Percentiles rank a stretch among this genome's conserved stretches.
Conservation (phyloP, 2,888 invertebrate species). For the Andrena praecox region DNA sequence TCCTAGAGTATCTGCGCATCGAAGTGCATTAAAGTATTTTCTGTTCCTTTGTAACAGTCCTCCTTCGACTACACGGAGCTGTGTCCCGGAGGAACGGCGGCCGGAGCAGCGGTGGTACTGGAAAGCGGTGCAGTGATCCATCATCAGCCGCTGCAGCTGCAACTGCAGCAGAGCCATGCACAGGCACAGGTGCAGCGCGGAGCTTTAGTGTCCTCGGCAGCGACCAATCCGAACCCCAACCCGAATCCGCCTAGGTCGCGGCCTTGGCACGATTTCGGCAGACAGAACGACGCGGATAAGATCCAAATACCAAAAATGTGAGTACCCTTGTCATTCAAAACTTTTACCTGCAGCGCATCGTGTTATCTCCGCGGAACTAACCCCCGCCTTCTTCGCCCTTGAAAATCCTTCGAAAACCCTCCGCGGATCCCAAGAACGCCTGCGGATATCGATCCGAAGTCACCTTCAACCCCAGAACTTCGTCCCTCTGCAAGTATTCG, state of each 20-base stretch:
- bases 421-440: too few relatives aligned
- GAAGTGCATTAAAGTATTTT: background rate
- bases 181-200: constrained; percentile 87
- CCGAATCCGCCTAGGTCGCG: constrained; percentile 88
- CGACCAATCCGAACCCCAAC: constrained; percentile 80
- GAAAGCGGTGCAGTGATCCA: constrained; percentile 86
- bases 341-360: too few relatives aligned
- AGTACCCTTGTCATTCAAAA: constrained; percentile 83
- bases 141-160: constrained; percentile 85
- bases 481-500: too few relatives aligned
- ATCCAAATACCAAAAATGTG: constrained; percentile 99
- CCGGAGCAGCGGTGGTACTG: constrained; percentile 86
- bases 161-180: constrained; percentile 86
- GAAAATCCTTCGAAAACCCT: too few relatives aligned
- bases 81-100: constrained; percentile 87
- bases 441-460: too few relatives aligned
- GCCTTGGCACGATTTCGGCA: constrained; percentile 97
- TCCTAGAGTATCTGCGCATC: too few relatives aligned
- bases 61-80: constrained; percentile 96
- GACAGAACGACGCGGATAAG: constrained; percentile 97
- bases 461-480: too few relatives aligned
- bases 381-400: too few relatives aligned
- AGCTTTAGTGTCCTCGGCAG: constrained; percentile 79
- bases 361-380: too few relatives aligned
- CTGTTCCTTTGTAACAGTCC: constrained; percentile 87